Evolutionary conservation across 37 sponge, comb jelly and placozoan species (phyloP).

Genomic region (Lycopodina hypogea): DNA sequence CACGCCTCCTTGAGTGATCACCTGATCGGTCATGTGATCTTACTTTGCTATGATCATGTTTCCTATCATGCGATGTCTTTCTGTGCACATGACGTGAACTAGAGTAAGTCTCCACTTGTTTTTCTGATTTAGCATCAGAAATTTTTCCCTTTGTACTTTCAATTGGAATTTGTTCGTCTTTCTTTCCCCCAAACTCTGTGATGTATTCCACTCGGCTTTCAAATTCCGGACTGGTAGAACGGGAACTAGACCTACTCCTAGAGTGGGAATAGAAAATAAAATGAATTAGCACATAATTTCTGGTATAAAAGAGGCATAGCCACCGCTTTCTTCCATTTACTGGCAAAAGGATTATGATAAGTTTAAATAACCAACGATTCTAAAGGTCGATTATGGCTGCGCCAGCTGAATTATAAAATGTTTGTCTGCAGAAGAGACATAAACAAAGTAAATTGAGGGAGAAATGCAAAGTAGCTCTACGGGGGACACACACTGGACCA

Average conservation of each 20-base stretch:
- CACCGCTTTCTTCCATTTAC: too few relatives aligned
- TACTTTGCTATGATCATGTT: neutral
- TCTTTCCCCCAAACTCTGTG: slow-evolving; percentile 66
- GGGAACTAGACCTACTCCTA: slow-evolving; percentile 38
- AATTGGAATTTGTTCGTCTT: neutral
- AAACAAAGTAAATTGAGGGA: neutral
- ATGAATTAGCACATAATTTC: neutral
- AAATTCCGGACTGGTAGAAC: slow-evolving; percentile 43
- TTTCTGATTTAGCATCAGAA: neutral
- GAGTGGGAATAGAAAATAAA: neutral
- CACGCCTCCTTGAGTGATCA: neutral
- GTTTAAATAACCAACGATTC: too few relatives aligned
- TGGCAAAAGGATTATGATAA: too few relatives aligned
- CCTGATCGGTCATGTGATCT: neutral
- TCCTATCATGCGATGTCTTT: neutral
- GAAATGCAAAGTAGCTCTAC: neutral
- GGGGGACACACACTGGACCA: too few relatives aligned
- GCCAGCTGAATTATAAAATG: too few relatives aligned
- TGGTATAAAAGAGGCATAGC: too few relatives aligned
- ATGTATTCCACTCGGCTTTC: slow-evolving; percentile 63
- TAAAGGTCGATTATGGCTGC: too few relatives aligned
- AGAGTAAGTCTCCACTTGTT: neutral
- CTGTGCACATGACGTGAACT: neutral
- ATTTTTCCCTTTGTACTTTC: neutral
- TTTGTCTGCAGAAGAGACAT: too few relatives aligned